phyloP scores from a whole-genome alignment of 53 echinoderm and acorn worm species.

The Holothuria scabra region DNA sequence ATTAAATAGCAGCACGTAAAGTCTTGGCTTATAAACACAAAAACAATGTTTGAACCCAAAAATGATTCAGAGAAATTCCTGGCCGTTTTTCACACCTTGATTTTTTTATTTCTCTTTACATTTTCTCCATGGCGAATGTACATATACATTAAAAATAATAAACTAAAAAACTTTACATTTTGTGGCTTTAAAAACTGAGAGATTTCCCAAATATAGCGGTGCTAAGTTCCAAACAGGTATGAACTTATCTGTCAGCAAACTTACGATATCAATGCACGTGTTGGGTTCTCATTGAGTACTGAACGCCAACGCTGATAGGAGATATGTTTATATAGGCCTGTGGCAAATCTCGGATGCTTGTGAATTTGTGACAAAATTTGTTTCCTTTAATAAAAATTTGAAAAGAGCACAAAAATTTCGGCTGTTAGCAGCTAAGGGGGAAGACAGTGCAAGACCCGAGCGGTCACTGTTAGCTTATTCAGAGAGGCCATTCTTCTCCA shows the following conservation, averaged over 20 bases:
- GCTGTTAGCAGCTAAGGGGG: neutral
- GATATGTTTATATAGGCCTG: conserved; percentile 20
- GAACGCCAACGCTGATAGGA: neutral
- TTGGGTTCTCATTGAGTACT: neutral
- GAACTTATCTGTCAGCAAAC: conserved; percentile 28
- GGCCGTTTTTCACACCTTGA: conserved; percentile 27
- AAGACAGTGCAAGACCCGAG: neutral
- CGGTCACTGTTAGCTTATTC: too few species aligned
- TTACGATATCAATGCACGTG: neutral
- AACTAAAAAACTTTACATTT: conserved; percentile 26
- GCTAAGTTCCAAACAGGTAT: neutral
- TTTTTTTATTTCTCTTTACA: conserved; percentile 28
- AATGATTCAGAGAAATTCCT: too few species aligned
- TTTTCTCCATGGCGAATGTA: conserved; percentile 39
- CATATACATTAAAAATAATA: conserved; percentile 40
- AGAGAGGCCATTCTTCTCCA: too few species aligned
- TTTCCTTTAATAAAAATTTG: neutral
- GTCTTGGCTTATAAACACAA: too few species aligned
- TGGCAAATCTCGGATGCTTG: conserved; percentile 20
- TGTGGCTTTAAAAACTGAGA: conserved; percentile 25
- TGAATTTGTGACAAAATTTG: neutral
- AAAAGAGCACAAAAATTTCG: neutral
- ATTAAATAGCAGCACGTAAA: too few species aligned
- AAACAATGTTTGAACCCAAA: too few species aligned
- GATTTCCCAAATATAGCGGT: neutral